These are phyloP conservation scores for Acleris literana DNA, from an alignment of 2,888 invertebrate species.

Conservation along the genomic window DNA sequence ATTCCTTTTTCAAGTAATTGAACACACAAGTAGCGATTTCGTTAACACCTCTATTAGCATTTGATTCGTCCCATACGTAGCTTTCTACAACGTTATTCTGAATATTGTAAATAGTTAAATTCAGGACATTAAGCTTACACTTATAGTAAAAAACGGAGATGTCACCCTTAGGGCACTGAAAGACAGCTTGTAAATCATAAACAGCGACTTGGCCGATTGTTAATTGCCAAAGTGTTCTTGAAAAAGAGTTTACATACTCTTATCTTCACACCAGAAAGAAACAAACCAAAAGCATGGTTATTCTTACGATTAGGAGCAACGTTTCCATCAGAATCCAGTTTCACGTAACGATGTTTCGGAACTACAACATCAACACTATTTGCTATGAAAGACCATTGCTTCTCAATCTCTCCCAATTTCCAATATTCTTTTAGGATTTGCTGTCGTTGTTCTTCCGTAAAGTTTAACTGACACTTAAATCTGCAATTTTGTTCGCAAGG, in stretches of 20 bases:
- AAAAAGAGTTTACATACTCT: too few species aligned
- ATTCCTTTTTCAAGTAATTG: constrained; percentile 46
- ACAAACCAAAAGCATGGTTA: not conserved
- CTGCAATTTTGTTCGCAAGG: constrained; percentile 29
- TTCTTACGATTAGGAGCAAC: not conserved
- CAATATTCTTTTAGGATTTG: constrained; percentile 30
- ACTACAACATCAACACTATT: constrained; percentile 32
- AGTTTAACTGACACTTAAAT: constrained; percentile 27
- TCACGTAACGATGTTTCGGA: constrained; percentile 45
- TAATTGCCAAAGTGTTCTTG: too few species aligned
- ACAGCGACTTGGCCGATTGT: too few species aligned
- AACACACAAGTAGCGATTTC: constrained; percentile 54
- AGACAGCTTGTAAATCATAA: constrained; percentile 48
- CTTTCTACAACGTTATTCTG: constrained; percentile 42
- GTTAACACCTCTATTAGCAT: constrained; percentile 50
- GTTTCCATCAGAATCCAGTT: constrained; percentile 30
- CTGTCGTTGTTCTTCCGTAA: constrained; percentile 32
- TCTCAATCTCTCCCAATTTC: constrained; percentile 34
- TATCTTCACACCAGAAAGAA: too few species aligned
- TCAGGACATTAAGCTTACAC: constrained; percentile 48
- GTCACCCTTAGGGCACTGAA: constrained; percentile 51
- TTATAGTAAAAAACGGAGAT: constrained; percentile 49
- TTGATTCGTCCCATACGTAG: constrained; percentile 54
- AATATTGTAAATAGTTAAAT: constrained; percentile 49
- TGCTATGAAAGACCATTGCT: constrained; percentile 39